Percentiles rank a stretch among this genome's conserved stretches.
phyloP scores from a whole-genome alignment of 2,797 vertebrate genomes.

The Pelobates cultripes region DNA sequence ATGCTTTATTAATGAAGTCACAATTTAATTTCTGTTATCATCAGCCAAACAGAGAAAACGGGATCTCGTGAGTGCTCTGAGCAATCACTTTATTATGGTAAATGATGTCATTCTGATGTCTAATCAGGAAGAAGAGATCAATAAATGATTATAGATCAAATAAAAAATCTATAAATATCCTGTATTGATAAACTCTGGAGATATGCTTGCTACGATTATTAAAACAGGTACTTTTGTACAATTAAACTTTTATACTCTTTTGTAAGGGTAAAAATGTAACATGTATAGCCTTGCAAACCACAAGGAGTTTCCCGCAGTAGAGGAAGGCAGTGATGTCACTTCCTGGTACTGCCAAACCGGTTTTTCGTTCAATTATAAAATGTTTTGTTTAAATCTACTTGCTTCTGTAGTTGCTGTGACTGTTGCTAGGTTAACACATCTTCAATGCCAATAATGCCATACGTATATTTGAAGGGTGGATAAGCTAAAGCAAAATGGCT shows the following conservation, averaged over 20 bases:
- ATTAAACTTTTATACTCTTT: conserved; percentile 51
- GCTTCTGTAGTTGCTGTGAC: conserved; percentile 23
- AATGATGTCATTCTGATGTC: conserved; percentile 36
- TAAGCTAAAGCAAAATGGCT: too few relatives aligned
- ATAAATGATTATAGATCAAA: conserved; percentile 7
- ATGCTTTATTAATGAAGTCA: neutral
- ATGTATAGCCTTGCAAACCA: conserved; percentile 69
- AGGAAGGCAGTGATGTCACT: conserved; percentile 73
- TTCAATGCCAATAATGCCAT: too few relatives aligned
- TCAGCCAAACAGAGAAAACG: conserved; percentile 14
- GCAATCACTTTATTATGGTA: conserved; percentile 26
- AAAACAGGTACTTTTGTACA: neutral
- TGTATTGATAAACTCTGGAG: neutral
- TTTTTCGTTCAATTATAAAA: conserved; percentile 8
- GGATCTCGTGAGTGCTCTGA: conserved; percentile 25
- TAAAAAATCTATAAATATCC: conserved; percentile 15
- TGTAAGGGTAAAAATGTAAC: conserved; percentile 16
- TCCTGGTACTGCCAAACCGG: conserved; percentile 76
- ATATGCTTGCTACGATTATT: neutral
- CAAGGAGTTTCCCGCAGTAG: conserved; percentile 76
- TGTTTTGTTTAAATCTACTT: conserved; percentile 19
- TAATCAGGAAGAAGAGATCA: conserved; percentile 12
- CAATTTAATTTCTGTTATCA: conserved; percentile 15
- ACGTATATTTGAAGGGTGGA: too few relatives aligned
- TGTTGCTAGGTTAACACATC: conserved; percentile 9